These are phyloP conservation scores for Tarsius wallacei DNA, from an alignment of 2,797 vertebrate genomes.

Conservation along the genomic window DNA sequence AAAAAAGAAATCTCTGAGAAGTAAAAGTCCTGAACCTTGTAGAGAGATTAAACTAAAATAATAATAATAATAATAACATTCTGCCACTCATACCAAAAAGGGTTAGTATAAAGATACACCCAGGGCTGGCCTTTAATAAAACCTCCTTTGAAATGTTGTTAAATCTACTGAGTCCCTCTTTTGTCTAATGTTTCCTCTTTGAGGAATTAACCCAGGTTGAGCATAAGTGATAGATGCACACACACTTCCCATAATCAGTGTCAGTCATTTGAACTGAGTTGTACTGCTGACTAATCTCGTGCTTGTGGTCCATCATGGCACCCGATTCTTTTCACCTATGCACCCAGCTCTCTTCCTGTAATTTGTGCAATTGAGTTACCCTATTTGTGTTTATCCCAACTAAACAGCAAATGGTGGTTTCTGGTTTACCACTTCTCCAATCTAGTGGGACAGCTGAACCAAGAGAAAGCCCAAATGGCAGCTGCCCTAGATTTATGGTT, in stretches of 20 bases:
- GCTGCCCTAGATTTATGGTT: constrained; percentile 64
- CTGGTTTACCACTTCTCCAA: not conserved
- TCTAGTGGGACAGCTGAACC: not conserved
- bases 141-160: not conserved
- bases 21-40: not conserved
- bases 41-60: not conserved
- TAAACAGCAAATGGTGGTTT: not conserved
- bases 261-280: not conserved
- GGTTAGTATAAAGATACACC: not conserved
- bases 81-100: not conserved
- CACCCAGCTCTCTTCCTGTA: not conserved
- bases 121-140: not conserved
- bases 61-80: not conserved
- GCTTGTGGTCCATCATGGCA: not conserved
- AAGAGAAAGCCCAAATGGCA: not conserved
- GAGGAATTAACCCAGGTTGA: not conserved
- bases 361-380: not conserved
- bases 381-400: not conserved
- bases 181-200: not conserved
- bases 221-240: not conserved
- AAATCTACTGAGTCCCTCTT: not conserved
- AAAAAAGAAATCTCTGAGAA: not conserved
- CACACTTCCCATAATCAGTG: not conserved
- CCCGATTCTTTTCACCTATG: not conserved
- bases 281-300: not conserved